A percentile compares a stretch with the other conserved stretches of the same genome.
Conservation (phyloP, 2,888 invertebrate genomes). For the Philopedon plagiatum region DNA sequence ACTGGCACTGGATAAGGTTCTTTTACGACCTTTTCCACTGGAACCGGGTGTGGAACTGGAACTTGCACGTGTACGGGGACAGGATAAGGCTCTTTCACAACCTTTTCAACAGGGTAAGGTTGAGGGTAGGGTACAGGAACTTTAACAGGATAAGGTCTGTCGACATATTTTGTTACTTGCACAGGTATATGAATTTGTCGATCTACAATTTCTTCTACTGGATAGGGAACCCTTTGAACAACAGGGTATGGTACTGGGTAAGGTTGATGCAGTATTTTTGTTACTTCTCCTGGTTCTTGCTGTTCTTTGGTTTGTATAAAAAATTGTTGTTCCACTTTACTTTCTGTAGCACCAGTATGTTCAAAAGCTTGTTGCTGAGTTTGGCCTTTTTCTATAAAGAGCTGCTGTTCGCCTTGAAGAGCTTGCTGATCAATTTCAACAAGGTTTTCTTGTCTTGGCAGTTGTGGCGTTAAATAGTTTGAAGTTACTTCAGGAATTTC, state of each 20-base stretch:
- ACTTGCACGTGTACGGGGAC: constrained; percentile 62
- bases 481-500: constrained; percentile 1
- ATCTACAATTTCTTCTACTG: constrained; percentile 64
- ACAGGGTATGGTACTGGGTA: constrained; percentile 68
- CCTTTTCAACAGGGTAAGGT: constrained; percentile 58
- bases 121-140: constrained; percentile 68
- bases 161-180: constrained; percentile 71
- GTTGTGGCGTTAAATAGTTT: constrained; percentile 26
- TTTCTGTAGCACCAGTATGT: not conserved
- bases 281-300: not conserved
- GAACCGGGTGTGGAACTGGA: constrained; percentile 65
- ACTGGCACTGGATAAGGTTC: constrained; percentile 66
- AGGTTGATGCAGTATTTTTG: constrained; percentile 51
- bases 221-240: constrained; percentile 20
- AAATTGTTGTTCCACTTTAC: constrained; percentile 2
- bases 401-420: constrained; percentile 11
- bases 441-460: constrained; percentile 1
- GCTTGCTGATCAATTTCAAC: not conserved
- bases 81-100: constrained; percentile 64
- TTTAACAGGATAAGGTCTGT: constrained; percentile 66
- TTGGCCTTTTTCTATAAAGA: not conserved
- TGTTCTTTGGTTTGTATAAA: not conserved
- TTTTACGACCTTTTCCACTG: constrained; percentile 67
- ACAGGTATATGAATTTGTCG: constrained; percentile 70
- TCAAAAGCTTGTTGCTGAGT: not conserved